Percentiles rank a stretch among this genome's conserved stretches.
Conservation (phyloP, 2,888 invertebrate species). For the Cantharis nigra region DNA sequence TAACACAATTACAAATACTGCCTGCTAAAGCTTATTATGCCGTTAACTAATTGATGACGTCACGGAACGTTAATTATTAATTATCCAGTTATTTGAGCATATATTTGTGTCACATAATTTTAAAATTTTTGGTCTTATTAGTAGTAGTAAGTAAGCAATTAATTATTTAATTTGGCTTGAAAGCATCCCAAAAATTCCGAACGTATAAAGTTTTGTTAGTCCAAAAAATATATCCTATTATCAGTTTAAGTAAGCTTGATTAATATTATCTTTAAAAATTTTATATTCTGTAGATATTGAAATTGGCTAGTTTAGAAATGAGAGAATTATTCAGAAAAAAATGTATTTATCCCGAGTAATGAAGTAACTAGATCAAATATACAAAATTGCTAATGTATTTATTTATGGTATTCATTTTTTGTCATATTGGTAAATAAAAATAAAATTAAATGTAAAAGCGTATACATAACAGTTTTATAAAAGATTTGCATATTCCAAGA, state of each 20-base stretch:
- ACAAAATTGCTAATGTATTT: neutral
- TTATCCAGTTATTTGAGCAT: constrained; percentile 16
- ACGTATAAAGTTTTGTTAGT: no score
- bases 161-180: neutral
- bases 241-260: no score
- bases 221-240: no score
- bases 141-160: neutral
- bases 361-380: neutral
- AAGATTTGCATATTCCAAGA: constrained; percentile 39
- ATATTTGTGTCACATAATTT: neutral
- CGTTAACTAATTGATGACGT: constrained; percentile 38
- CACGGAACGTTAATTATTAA: constrained; percentile 34
- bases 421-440: constrained; percentile 27
- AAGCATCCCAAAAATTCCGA: neutral
- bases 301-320: no score
- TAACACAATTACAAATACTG: constrained; percentile 35
- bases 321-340: neutral
- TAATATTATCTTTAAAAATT: no score
- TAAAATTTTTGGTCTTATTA: neutral
- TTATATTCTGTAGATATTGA: no score
- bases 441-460: constrained; percentile 41
- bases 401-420: constrained; percentile 1
- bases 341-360: neutral
- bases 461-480: constrained; percentile 38
- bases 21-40: constrained; percentile 32